Conservation (phyloP, 1,140 invertebrate genomes). For the Eciton burchellii region DNA sequence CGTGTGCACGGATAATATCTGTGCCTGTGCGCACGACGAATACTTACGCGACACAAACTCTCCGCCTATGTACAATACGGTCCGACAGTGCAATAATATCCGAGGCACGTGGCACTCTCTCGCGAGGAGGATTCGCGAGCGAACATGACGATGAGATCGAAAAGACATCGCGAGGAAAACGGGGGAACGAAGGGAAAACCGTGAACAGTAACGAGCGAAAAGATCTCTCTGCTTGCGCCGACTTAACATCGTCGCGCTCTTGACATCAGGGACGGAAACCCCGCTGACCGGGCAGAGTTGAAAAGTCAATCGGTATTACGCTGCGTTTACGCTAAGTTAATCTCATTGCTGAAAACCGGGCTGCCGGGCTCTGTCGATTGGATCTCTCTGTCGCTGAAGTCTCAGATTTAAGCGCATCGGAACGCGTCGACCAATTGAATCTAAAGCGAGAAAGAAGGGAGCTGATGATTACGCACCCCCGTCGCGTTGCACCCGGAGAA, state of each 20-base stretch:
- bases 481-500: no score
- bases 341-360: background rate
- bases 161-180: background rate
- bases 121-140: constrained; percentile 40
- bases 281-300: background rate
- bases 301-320: background rate
- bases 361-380: no score
- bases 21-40: constrained; percentile 25
- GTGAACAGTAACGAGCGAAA: constrained; percentile 28
- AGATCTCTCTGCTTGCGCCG: background rate
- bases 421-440: no score
- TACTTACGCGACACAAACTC: constrained; percentile 44
- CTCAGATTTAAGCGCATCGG: no score
- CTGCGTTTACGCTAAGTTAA: constrained; percentile 10
- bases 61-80: constrained; percentile 38
- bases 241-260: background rate
- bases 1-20: background rate
- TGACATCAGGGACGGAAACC: background rate
- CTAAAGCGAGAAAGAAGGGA: no score
- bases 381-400: no score
- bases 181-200: background rate
- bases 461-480: no score
- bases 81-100: constrained; percentile 56
- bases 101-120: constrained; percentile 66
- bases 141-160: constrained; percentile 38